Evolutionary conservation across 2,797 vertebrate species (phyloP), one percentile per base, ranked within the genome.

Genomic region (Luscinia megarhynchos): DNA sequence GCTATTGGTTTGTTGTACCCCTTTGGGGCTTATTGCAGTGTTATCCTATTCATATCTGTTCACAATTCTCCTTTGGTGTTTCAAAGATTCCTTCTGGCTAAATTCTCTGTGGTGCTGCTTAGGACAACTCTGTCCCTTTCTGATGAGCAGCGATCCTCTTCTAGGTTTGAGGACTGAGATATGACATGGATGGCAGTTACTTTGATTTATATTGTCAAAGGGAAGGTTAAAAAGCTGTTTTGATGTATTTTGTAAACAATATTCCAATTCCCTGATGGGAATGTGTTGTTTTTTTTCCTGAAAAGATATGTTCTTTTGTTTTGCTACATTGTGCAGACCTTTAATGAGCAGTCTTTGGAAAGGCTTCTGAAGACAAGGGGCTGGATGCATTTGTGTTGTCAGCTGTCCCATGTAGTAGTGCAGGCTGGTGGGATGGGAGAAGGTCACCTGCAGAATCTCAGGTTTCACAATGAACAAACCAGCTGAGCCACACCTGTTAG

Each of bases 401-500:
- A 75, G 80, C 14, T 72, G 53, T 57, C 12, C 14, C 13, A 6
- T 10, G 46, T 6, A 27, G 24, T n/a, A 61, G 12, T 22, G 29
- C 23, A 43, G 38, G 59, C 15, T 88, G 27, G 34, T 43, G 51
- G 66, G 23, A 26, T 8, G 26, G 70, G 26, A 84, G 64, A 12
- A 41, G 7, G n/a, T 83, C n/a, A 54, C 29, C 19, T 77, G 23
- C 22, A 72, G 58, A 64, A 54, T n/a, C 19, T 64, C 66, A 74
- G 24, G n/a, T 50, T 72, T 89, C 4, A 3, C 0, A 1, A 23
- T 32, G 29, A 53, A 24, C 17, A 87, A 85, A 53, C 17, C 15
- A 30, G 11, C 15, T 27, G 21, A 87, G 29, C 14, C 50, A 32
- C 2, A 1, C 7, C 2, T 1, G 3, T 0, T 3, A 9, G 14